Evolutionary conservation across 2,888 invertebrate genomes (phyloP), one percentile per base, ranked within the genome.

Genomic region (Idaea dimidiata): DNA sequence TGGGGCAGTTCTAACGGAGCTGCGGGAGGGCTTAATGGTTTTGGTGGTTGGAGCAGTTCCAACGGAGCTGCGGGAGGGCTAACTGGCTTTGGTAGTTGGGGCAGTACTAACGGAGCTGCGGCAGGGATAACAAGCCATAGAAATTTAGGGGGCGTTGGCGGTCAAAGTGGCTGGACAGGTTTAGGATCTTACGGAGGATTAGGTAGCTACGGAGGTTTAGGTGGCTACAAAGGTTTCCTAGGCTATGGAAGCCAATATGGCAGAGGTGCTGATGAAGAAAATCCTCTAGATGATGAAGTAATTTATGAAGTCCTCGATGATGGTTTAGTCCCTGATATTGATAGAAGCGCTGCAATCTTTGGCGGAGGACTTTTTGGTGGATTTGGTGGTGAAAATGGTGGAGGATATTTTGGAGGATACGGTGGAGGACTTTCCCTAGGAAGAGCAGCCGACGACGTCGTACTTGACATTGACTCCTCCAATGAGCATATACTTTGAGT

Each of bases 11-110:
- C 7, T 8, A 4, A 56, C 56, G 56, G 56, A 14, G 67, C 65
- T 53, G 24, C 53, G 16, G 68, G 66, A 3, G 67, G 62, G 10
- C 60, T 17, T 8, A 57, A 59, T 18, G 59, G 61, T 8, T 58
- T 67, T 4, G 62, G 31, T n/a, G 16, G 16, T 43, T 59, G 16
- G 43, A 55, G n/a, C n/a, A n/a, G n/a, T n/a, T n/a, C 0, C 55
- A 24, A 57, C 14, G 33, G 14, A 54, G 57, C 32, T 1, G 56
- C 18, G 0, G 16, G 17, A n/a, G 55, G 16, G 1, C 55, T 16
- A 55, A 16, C n/a, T 55, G 7, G 17, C n/a, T n/a, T 67, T 4
- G 62, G 24, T 16, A n/a, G n/a, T 43, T 59, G 16, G 43, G 57
- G n/a, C n/a, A n/a, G n/a, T n/a, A n/a, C 0, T 43, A 24, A 57